Conservation (phyloP, 2,888 invertebrate species). For the Caenorhabditis sp. region DNA sequence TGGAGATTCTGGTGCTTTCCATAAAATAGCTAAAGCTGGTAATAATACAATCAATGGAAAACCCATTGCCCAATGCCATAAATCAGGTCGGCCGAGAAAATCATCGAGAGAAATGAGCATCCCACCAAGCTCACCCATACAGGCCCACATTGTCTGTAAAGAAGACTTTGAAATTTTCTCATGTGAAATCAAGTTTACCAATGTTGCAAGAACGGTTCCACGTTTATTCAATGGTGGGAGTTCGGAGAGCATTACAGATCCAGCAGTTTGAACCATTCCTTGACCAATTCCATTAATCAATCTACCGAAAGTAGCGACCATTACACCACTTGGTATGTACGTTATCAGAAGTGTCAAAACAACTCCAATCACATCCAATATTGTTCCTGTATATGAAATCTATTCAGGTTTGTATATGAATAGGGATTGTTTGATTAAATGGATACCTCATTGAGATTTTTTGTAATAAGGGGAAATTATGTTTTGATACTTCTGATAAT, state of each 20-base stretch:
- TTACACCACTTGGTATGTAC: slow-evolving; percentile 48
- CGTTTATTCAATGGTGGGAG: slow-evolving; percentile 56
- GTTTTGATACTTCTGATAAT: no score
- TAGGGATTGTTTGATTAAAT: no score
- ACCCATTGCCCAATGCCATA: slow-evolving; percentile 62
- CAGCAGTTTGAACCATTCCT: slow-evolving; percentile 63
- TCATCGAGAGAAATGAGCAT: slow-evolving; percentile 59
- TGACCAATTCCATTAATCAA: slow-evolving; percentile 67
- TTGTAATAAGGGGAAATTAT: no score
- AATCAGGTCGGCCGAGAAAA: slow-evolving; percentile 45
- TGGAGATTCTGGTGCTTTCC: slow-evolving; percentile 63
- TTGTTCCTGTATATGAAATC: slow-evolving; percentile 48
- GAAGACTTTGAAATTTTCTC: neutral
- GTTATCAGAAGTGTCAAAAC: slow-evolving; percentile 53
- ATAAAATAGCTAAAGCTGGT: slow-evolving; percentile 48
- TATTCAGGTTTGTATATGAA: no score
- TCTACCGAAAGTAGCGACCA: slow-evolving; percentile 55
- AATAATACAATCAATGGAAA: slow-evolving; percentile 54
- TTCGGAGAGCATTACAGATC: slow-evolving; percentile 64
- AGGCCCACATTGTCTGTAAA: slow-evolving; percentile 67
- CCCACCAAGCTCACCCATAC: slow-evolving; percentile 62
- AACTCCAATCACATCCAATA: slow-evolving; percentile 61
- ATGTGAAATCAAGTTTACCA: slow-evolving; percentile 35
- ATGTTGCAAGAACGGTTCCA: slow-evolving; percentile 59
- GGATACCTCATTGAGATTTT: no score